Percentiles rank a stretch among this genome's conserved stretches.
Evolutionary conservation across 2,113 vertebrate genomes (phyloP).

Genomic region (Haemorhous mexicanus): DNA sequence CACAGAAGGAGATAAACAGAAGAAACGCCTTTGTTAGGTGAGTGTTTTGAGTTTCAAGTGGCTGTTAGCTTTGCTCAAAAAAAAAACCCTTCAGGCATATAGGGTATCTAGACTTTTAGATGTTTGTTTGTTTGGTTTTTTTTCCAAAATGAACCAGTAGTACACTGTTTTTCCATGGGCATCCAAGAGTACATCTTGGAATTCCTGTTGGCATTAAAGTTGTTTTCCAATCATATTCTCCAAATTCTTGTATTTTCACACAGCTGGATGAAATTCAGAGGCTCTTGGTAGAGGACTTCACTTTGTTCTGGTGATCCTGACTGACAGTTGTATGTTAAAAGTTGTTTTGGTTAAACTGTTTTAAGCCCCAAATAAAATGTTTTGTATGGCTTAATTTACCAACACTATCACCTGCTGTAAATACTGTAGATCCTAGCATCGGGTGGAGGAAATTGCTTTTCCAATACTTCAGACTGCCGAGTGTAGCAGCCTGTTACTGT

Average conservation of each 20-base stretch:
- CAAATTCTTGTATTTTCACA: background rate
- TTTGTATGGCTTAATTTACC: background rate
- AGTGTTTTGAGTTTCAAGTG: background rate
- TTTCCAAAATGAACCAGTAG: background rate
- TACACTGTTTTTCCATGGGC: background rate
- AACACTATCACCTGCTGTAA: background rate
- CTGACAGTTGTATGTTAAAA: background rate
- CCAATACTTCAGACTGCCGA: background rate
- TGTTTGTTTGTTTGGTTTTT: background rate
- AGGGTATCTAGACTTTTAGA: background rate
- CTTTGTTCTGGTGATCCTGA: background rate
- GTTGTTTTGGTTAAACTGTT: background rate
- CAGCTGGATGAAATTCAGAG: background rate
- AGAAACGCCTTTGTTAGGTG: conserved; percentile 85
- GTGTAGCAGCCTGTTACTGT: background rate
- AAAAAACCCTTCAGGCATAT: background rate
- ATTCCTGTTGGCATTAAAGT: background rate
- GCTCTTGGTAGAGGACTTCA: background rate
- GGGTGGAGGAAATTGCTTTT: background rate
- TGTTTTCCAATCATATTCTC: background rate
- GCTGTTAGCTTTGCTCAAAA: background rate
- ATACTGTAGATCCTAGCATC: background rate
- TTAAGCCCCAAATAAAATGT: background rate
- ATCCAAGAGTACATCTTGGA: background rate
- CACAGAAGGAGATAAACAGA: conserved; percentile 83